phyloP scores from a whole-genome alignment of 1,140 invertebrate genomes.

The Delia radicum region DNA sequence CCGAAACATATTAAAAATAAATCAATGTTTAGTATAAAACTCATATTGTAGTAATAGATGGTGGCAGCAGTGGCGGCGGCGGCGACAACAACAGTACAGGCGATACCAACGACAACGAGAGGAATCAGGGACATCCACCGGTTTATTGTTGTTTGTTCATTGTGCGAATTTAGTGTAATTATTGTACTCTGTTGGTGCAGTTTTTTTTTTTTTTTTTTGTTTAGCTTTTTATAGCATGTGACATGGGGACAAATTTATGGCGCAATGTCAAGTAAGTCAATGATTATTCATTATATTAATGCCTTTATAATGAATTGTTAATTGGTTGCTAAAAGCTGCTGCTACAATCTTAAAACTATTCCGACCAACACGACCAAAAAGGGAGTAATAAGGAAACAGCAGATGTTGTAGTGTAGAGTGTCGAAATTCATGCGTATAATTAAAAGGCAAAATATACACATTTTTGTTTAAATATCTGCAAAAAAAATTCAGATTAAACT shows the following conservation, averaged over 20 bases:
- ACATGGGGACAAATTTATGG: conserved; percentile 26
- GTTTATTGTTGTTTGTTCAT: not conserved
- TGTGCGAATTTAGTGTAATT: not conserved
- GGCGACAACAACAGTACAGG: not conserved
- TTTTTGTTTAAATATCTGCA: no score
- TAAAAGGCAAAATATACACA: no score
- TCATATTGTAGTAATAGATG: not conserved
- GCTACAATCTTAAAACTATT: no score
- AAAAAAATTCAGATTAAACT: no score
- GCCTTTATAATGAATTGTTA: conserved; percentile 24
- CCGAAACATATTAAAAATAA: not conserved
- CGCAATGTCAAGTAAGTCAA: conserved; percentile 19
- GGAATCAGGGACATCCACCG: not conserved
- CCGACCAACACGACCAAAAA: no score
- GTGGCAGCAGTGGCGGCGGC: not conserved
- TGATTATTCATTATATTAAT: conserved; percentile 23
- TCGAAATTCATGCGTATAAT: no score
- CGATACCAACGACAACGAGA: no score
- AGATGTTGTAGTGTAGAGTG: no score
- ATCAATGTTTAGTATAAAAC: not conserved
- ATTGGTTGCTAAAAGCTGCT: conserved; percentile 25
- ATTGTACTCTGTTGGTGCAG: not conserved
- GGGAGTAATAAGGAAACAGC: no score
- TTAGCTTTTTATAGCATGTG: conserved; percentile 11
- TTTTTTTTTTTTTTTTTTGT: not conserved